Evolutionary conservation across 2,797 vertebrate genomes (phyloP), one percentile per base, ranked within the genome.

Genomic region (Leptodactylus fallax): DNA sequence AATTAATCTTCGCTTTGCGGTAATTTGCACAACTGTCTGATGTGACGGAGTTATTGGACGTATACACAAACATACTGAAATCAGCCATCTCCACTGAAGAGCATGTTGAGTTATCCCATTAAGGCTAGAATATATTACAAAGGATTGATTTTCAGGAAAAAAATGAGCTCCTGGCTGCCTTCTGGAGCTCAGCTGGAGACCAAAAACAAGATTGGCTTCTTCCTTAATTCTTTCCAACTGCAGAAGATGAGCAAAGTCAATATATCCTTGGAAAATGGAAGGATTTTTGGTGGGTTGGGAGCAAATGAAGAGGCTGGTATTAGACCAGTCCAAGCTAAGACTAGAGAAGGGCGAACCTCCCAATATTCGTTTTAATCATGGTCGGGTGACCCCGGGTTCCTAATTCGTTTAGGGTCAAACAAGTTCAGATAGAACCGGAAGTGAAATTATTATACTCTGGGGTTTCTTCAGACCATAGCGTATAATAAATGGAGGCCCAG

Each of bases 91-190:
- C 94, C 94, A 93, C 91, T 51, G 92, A 94, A 93, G 93, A 74
- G 51, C 89, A 92, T 91, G 92, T 90, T 69, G 94, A 95, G 92
- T 90, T 93, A 94, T 96, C 97, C 96, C 97, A 77, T 92, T 95
- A 94, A 95, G 94, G 96, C 95, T 95, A 94, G 97, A 98, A 98
- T 95, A 96, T 95, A 96, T 96, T 96, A 96, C 96, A 94, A 94
- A 94, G 96, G 95, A 95, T 97, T 96, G 92, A 85, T 95, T 98
- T 99, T 97, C 97, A 94, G 94, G 96, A 96, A 51, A 36, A 36
- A 97, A 97, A 98, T 98, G 97, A 97, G 96, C 96, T 97, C 96
- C 96, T 96, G 96, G 95, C 93, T 95, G 90, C 94, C 95, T 95
- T 94, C 93, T 95, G 19, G 45, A 74, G 8, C 71, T 49, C 71